Conservation (phyloP, 1,140 invertebrate genomes). For the Panulirus ornatus region DNA sequence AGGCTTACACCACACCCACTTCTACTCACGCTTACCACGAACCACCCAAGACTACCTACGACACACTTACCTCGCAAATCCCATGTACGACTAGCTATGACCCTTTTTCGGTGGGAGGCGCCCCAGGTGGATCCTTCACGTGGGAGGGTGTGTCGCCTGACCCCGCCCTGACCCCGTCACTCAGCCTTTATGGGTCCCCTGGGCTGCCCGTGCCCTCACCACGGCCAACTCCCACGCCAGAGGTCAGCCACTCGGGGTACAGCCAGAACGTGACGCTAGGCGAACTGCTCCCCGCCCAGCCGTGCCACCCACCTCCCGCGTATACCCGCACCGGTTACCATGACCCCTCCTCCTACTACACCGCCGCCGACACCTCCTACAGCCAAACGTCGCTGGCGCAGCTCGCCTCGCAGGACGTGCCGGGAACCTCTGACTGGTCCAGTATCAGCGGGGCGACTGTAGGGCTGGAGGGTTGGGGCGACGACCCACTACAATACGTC, state of each 20-base stretch:
- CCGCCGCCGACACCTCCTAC: not conserved
- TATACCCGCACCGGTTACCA: conserved; percentile 28
- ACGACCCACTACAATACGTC: conserved; percentile 19
- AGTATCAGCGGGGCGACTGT: conserved; percentile 53
- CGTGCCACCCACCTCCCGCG: not conserved
- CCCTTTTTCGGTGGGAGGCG: not conserved
- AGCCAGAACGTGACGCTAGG: conserved; percentile 11
- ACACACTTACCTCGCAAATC: not conserved
- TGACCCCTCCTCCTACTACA: not conserved
- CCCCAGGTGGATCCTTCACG: conserved; percentile 1
- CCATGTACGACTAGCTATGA: not conserved
- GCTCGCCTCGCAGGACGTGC: not conserved
- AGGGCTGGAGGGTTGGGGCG: conserved; percentile 43
- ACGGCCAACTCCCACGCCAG: conserved; percentile 31
- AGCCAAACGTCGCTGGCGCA: not conserved
- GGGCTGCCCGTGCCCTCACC: conserved; percentile 41
- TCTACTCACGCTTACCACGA: not conserved
- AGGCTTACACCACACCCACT: not conserved
- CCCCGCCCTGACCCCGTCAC: conserved; percentile 48
- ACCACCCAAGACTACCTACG: not conserved
- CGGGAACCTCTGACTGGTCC: conserved; percentile 33
- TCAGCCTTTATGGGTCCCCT: conserved; percentile 55
- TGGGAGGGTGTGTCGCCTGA: conserved; percentile 63
- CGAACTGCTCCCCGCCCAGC: conserved; percentile 16
- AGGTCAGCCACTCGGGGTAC: conserved; percentile 17